A percentile compares a stretch with the other conserved stretches of the same genome.
Conservation (phyloP, 2,888 invertebrate species). For the Pterostichus niger region DNA sequence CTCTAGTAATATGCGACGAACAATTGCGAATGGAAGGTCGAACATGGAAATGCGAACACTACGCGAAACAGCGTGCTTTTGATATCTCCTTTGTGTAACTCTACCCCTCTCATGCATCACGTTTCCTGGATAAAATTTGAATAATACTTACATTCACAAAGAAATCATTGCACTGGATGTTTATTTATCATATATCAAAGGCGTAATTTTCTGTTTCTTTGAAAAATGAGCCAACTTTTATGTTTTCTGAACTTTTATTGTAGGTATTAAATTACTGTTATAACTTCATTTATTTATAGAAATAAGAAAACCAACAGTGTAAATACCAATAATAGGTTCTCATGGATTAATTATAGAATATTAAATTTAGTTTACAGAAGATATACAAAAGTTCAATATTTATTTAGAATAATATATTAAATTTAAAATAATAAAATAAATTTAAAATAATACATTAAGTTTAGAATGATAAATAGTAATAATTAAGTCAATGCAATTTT, state of each 20-base stretch:
- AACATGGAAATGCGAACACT: neutral
- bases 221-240: conserved; percentile 60
- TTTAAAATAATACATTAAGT: too few relatives aligned
- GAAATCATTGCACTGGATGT: conserved; percentile 59
- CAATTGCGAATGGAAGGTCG: neutral
- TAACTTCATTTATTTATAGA: too few relatives aligned
- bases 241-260: conserved; percentile 62
- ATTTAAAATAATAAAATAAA: too few relatives aligned
- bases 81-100: conserved; percentile 49
- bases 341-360: too few relatives aligned
- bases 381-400: too few relatives aligned
- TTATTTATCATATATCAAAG: conserved; percentile 65
- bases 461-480: too few relatives aligned
- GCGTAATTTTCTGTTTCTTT: conserved; percentile 58
- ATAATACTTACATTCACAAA: conserved; percentile 56
- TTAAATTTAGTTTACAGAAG: too few relatives aligned
- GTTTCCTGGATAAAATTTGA: conserved; percentile 49
- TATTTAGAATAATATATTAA: too few relatives aligned
- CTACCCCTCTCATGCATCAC: conserved; percentile 30
- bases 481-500: too few relatives aligned
- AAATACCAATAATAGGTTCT: too few relatives aligned
- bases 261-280: conserved; percentile 61
- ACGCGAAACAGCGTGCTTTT: conserved; percentile 10
- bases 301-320: too few relatives aligned
- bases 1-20: neutral